Evolutionary conservation across 2,888 invertebrate species (phyloP).

Genomic region (Pinctada fucata): DNA sequence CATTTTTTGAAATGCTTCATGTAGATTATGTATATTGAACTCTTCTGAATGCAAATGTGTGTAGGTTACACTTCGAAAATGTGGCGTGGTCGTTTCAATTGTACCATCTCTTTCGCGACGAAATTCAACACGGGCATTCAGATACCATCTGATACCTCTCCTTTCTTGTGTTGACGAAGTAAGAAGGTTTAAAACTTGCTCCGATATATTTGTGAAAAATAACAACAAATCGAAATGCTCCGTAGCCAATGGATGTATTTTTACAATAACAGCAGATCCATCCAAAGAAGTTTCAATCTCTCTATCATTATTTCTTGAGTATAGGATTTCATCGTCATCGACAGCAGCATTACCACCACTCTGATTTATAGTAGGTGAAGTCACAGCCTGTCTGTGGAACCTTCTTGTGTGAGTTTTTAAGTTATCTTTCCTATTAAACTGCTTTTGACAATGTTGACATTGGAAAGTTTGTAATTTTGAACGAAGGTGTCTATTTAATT

Average conservation of each 20-base stretch:
- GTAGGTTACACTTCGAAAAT: slow-evolving; percentile 28
- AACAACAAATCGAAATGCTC: slow-evolving; percentile 23
- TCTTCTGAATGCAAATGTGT: slow-evolving; percentile 14
- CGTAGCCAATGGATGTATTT: slow-evolving; percentile 9
- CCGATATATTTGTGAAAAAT: slow-evolving; percentile 18
- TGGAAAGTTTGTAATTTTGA: slow-evolving; percentile 3
- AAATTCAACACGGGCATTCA: slow-evolving; percentile 7
- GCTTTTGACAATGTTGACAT: slow-evolving; percentile 5
- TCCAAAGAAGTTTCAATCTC: slow-evolving; percentile 22
- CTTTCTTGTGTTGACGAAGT: not conserved
- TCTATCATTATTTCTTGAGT: not conserved
- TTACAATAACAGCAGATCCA: not conserved
- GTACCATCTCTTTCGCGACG: slow-evolving; percentile 13
- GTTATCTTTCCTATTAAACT: slow-evolving; percentile 21
- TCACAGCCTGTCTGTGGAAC: not conserved
- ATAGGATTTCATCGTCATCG: not conserved
- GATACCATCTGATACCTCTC: slow-evolving; percentile 22
- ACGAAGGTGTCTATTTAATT: slow-evolving; percentile 10
- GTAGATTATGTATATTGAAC: slow-evolving; percentile 24
- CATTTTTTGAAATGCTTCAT: slow-evolving; percentile 47
- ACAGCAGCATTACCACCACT: slow-evolving; percentile 1
- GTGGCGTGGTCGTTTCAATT: slow-evolving; percentile 17
- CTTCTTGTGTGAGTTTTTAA: slow-evolving; percentile 6
- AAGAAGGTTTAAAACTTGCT: slow-evolving; percentile 5
- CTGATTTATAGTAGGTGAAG: not conserved